A percentile compares a stretch with the other conserved stretches of the same genome.
These are phyloP conservation scores for Leucopsar rothschildi DNA, from an alignment of 2,113 vertebrate genomes.

Conservation along the genomic window DNA sequence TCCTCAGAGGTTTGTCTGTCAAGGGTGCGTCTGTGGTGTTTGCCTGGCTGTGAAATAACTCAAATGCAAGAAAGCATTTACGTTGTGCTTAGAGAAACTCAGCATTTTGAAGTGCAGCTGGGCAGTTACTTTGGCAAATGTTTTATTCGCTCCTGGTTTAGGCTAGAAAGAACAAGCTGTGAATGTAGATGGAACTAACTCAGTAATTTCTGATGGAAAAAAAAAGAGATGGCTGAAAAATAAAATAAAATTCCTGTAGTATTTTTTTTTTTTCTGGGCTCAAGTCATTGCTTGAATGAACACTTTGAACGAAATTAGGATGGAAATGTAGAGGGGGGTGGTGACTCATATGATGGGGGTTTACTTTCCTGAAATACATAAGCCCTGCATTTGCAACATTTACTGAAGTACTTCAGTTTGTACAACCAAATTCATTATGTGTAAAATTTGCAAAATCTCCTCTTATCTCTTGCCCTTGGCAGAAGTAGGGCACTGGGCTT, in stretches of 20 bases:
- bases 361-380: not conserved
- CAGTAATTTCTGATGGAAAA: not conserved
- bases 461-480: not conserved
- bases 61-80: not conserved
- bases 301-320: not conserved
- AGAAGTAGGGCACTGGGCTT: not conserved
- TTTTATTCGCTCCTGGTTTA: not conserved
- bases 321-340: not conserved
- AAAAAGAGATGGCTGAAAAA: not conserved
- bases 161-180: not conserved
- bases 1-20: not conserved
- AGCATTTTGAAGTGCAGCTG: not conserved
- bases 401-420: not conserved
- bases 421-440: not conserved
- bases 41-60: not conserved
- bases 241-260: not conserved
- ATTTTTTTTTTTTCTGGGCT: not conserved
- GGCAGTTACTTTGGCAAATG: not conserved
- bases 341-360: accelerated
- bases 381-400: not conserved
- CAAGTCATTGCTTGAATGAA: not conserved
- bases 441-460: not conserved
- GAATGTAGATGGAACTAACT: constrained; percentile 2
- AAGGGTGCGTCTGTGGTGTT: not conserved
- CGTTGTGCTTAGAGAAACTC: not conserved